Percentiles rank a stretch among this genome's conserved stretches.
Conservation (phyloP, 2,113 vertebrate species). For the Butastur rufipennis region DNA sequence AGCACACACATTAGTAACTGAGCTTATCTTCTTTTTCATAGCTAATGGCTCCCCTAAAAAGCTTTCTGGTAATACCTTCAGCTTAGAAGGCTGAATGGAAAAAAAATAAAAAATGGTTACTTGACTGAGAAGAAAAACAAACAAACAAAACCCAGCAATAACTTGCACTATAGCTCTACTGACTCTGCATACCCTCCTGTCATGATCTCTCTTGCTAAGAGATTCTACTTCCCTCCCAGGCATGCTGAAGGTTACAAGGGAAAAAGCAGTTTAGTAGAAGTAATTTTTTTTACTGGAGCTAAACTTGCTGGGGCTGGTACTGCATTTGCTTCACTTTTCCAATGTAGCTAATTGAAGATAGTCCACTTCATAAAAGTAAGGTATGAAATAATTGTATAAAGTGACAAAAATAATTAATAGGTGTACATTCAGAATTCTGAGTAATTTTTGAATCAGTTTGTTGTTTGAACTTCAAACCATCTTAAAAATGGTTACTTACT, state of each 20-base stretch:
- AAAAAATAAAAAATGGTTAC: no score
- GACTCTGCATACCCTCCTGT: neutral
- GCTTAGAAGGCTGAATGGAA: neutral
- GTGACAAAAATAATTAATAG: neutral
- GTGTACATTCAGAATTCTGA: neutral
- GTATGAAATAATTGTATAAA: neutral
- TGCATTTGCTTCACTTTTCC: neutral
- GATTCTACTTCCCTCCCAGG: neutral
- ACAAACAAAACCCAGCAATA: neutral
- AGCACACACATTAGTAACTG: neutral
- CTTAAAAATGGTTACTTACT: neutral
- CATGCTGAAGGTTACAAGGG: neutral
- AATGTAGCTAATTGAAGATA: neutral
- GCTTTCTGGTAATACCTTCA: neutral
- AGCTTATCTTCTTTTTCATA: neutral
- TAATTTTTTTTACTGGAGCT: neutral
- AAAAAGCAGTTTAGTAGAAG: neutral
- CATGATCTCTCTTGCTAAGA: neutral
- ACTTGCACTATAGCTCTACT: neutral
- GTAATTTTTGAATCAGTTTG: neutral
- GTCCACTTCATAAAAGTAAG: neutral
- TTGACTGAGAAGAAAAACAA: neutral
- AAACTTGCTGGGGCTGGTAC: neutral
- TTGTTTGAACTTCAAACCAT: neutral
- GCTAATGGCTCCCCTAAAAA: neutral